These are phyloP conservation scores for Operophtera brumata DNA, from an alignment of 2,888 invertebrate species.

Conservation along the genomic window DNA sequence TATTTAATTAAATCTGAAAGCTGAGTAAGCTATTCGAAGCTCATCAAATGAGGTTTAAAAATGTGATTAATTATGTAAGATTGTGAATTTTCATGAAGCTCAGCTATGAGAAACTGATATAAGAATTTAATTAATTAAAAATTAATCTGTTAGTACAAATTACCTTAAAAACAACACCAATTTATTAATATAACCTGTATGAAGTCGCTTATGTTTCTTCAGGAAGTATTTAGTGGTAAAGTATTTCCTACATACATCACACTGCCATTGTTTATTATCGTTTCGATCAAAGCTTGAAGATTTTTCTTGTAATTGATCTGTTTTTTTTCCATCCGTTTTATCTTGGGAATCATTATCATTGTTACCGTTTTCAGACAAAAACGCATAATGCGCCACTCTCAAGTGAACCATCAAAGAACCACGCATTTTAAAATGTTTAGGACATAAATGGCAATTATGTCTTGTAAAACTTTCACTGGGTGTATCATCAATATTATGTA, in stretches of 20 bases:
- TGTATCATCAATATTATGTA: conserved; percentile 79
- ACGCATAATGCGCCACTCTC: conserved; percentile 88
- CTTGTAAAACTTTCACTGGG: conserved; percentile 61
- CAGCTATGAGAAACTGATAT: conserved; percentile 8
- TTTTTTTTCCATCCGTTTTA: conserved; percentile 36
- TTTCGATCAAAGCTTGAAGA: conserved; percentile 50
- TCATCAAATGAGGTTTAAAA: conserved; percentile 16
- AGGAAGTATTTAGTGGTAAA: conserved; percentile 95
- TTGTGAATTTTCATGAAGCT: conserved; percentile 11
- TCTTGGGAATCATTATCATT: conserved; percentile 32
- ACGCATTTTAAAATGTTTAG: conserved; percentile 89
- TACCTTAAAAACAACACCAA: conserved; percentile 73
- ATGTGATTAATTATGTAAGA: conserved; percentile 18
- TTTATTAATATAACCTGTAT: conserved; percentile 84
- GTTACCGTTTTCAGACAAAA: conserved; percentile 53
- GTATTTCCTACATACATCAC: conserved; percentile 90
- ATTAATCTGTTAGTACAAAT: conserved; percentile 69
- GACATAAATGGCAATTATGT: conserved; percentile 88
- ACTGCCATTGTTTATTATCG: conserved; percentile 91
- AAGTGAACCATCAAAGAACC: conserved; percentile 91
- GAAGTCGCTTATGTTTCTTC: conserved; percentile 92
- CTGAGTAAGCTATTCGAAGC: conserved; percentile 11
- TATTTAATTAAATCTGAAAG: not conserved
- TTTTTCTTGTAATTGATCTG: conserved; percentile 42
- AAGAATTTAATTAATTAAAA: conserved; percentile 10